Evolutionary conservation across 2,113 vertebrate species (phyloP), one percentile per base, ranked within the genome.

Genomic region (Balaenoptera acutorostrata): DNA sequence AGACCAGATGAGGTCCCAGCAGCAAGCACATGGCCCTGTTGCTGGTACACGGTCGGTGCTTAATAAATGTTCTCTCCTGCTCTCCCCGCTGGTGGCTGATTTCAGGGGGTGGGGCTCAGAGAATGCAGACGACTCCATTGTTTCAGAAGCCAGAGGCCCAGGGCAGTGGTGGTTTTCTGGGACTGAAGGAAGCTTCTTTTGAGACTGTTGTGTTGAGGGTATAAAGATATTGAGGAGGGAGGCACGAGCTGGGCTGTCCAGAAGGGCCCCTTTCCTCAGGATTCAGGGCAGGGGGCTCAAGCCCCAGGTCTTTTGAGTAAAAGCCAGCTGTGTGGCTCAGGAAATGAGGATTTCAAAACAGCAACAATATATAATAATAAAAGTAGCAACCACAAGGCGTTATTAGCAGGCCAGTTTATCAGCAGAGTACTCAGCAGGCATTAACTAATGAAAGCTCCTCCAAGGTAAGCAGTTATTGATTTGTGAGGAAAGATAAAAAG

Each of bases 391-490:
- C 0, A 3, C 55, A 20, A 49, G 64, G 39, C 64, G 68, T 68
- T 64, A 96, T 57, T 49, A 77, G 93, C 75, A 61, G 78, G 77
- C 82, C 66, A 10, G 90, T 77, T 82, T 96, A 86, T 98, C 94
- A 96, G 71, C 5, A 31, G 64, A 91, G 72, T 57, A 31, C 82
- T 59, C 89, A 93, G 95, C 78, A 69, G 94, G 94, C 59, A 55
- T 71, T 52, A 88, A 86, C 94, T 95, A 96, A 96, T 96, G 93
- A 96, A 96, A 96, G 80, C 72, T 77, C 55, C 68, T 75, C 57
- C 71, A 71, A 95, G 96, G 96, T 81, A 86, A 95, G 94, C 94
- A 78, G 72, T 86, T 97, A 97, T 49, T 89, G 97, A 97, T 96
- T 82, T 69, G 83, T 23, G 69, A 92, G 87, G 87, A 61, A 69